Base-by-base conservation (phyloP, 1,140 invertebrate genomes). In the Mycetomoellerius zeteki region DNA sequence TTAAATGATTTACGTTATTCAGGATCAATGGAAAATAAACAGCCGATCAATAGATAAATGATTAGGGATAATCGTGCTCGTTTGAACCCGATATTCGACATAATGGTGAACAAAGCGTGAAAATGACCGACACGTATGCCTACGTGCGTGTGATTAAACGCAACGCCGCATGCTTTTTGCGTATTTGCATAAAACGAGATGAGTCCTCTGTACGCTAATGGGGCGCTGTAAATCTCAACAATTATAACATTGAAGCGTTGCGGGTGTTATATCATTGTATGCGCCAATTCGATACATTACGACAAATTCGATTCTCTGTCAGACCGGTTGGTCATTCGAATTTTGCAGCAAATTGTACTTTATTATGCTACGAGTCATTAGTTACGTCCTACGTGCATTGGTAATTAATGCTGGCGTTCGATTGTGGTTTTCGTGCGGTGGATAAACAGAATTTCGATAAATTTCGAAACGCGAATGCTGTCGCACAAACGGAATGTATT, bases 321-420 rank as follows among this genome's bases (percentile, higher is more conserved):
- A 37, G 10, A 19, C 24, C 30, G 65, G 50, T 50, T 72, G 65
- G n/a, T 1, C 37, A 82, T 72, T 71, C 33, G 33, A 82, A 82
- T 82, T 73, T 82, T 37, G 37, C 37, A 60, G 19, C 37, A 73
- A 82, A 82, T 73, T 60, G 37, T 73, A 82, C 54, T 73, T 73
- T 82, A 82, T 82, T 60, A 73, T 73, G 67, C 69, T 54, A 82
- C 54, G 54, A 82, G 37, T 82, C 69, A 82, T 82, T 73, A 82
- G 80, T 82, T 82, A 73, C 50, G 24, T 69, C 7, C 64, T 24
- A 43, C 37, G 37, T 33, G 47, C 16, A 54, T 4, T 3, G 19
- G 37, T 82, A 82, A 82, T 82, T 82, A 47, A 58, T 47, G 37
- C 37, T 8, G 33, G 37, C 30, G 4, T 60, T 69, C 43, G 43